phyloP scores from a whole-genome alignment of 2,797 vertebrate genomes.

The Numenius phaeopus region DNA sequence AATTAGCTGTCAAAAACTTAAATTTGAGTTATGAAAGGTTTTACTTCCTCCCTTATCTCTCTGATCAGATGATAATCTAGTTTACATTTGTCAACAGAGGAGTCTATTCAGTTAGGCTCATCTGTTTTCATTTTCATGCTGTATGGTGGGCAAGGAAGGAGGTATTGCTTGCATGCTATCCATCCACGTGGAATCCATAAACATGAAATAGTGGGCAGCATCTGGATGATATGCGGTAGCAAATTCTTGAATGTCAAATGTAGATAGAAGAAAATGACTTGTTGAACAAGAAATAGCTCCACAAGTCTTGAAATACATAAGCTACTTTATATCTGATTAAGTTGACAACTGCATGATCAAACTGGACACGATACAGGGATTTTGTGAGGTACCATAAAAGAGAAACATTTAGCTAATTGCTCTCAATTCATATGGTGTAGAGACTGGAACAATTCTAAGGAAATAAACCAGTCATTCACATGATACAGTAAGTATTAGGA shows the following conservation, averaged over 20 bases:
- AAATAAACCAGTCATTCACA: not conserved
- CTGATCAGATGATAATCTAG: not conserved
- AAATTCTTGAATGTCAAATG: not conserved
- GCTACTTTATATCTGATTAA: slow-evolving; percentile 11
- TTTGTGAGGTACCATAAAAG: slow-evolving; percentile 19
- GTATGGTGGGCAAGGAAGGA: not conserved
- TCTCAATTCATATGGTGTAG: not conserved
- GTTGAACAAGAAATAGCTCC: not conserved
- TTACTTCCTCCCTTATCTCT: not conserved
- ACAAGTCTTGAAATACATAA: slow-evolving; percentile 23
- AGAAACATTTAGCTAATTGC: slow-evolving; percentile 6
- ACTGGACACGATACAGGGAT: not conserved
- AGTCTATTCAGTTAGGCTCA: not conserved
- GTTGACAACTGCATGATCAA: not conserved
- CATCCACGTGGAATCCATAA: slow-evolving; percentile 20
- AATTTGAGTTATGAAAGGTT: not conserved
- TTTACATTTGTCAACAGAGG: not conserved
- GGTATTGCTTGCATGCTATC: not conserved
- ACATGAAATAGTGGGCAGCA: not conserved
- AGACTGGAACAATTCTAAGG: not conserved
- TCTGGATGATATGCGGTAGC: not conserved
- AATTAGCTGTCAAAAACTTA: not conserved
- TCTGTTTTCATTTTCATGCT: slow-evolving; percentile 2
- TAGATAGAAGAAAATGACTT: slow-evolving; percentile 28
- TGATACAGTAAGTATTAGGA: not conserved